Evolutionary conservation across 2,797 vertebrate genomes (phyloP).

Genomic region (Gymnothorax reevesii): DNA sequence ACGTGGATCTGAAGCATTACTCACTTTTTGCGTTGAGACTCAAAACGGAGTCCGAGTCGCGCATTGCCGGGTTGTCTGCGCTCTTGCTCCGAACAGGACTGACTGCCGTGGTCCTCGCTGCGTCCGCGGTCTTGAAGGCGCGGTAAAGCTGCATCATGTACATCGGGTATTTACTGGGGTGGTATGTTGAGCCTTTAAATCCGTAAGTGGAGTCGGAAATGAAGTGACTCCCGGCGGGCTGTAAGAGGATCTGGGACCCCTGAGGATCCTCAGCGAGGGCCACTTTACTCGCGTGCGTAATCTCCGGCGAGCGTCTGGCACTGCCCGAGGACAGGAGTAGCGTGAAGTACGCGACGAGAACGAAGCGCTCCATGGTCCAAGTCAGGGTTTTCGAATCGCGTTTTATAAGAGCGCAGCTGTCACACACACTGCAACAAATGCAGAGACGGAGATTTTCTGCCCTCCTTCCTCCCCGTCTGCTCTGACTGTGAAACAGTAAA

Average conservation of each 20-base stretch:
- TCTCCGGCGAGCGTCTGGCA: conserved; percentile 18
- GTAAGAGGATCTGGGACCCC: conserved; percentile 17
- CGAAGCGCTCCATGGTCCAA: conserved; percentile 52
- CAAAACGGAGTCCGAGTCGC: conserved; percentile 69
- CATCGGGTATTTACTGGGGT: conserved; percentile 60
- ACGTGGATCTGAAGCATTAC: conserved; percentile 37
- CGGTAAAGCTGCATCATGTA: conserved; percentile 87
- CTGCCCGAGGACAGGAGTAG: conserved; percentile 48
- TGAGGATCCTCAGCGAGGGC: background rate
- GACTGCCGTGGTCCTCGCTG: conserved; percentile 30
- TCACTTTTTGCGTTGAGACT: conserved; percentile 79
- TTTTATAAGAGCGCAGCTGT: conserved; percentile 26
- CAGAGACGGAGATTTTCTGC: conserved; percentile 37
- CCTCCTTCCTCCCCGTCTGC: conserved; percentile 57
- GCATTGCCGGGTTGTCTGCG: conserved; percentile 48
- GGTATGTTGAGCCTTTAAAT: conserved; percentile 46
- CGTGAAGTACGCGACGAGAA: conserved; percentile 41
- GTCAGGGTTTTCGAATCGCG: conserved; percentile 2
- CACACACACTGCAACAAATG: background rate
- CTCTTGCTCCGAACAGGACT: background rate
- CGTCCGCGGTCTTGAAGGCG: conserved; percentile 56
- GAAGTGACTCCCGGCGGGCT: conserved; percentile 21
- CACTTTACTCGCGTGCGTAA: background rate
- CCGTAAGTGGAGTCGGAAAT: conserved; percentile 27
- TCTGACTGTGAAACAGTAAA: conserved; percentile 58